phyloP scores from a whole-genome alignment of 2,888 invertebrate genomes.

The Patella pellucida region DNA sequence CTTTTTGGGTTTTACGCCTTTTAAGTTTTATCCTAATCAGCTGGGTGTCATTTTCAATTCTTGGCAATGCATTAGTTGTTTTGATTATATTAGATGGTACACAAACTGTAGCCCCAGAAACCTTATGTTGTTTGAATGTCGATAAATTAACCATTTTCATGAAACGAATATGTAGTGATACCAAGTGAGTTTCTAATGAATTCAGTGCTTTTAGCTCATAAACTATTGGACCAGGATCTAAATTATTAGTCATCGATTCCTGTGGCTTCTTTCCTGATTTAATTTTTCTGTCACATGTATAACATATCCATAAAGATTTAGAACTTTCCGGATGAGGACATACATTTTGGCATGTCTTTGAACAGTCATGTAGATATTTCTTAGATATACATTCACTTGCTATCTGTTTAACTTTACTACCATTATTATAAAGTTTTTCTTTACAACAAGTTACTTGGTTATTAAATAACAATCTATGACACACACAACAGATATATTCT shows the following conservation, averaged over 20 bases:
- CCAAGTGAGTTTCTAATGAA: slow-evolving; percentile 28
- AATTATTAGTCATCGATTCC: slow-evolving; percentile 19
- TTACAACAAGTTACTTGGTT: too few species aligned
- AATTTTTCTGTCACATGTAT: slow-evolving; percentile 16
- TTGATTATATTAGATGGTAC: slow-evolving; percentile 18
- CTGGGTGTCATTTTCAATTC: background rate
- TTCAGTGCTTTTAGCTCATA: slow-evolving; percentile 21
- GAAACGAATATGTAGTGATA: slow-evolving; percentile 28
- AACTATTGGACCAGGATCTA: slow-evolving; percentile 6
- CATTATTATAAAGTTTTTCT: too few species aligned
- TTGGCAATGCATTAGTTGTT: background rate
- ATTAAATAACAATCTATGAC: too few species aligned
- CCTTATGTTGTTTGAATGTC: slow-evolving; percentile 24
- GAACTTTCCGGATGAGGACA: background rate
- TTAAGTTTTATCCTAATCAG: background rate
- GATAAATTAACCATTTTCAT: slow-evolving; percentile 28
- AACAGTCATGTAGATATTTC: background rate
- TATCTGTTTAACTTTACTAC: background rate
- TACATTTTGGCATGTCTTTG: background rate
- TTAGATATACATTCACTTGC: background rate
- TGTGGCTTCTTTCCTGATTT: slow-evolving; percentile 21
- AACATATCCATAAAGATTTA: slow-evolving; percentile 13
- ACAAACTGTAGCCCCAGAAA: slow-evolving; percentile 29
- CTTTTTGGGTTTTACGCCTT: background rate
- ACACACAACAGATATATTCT: too few species aligned